Evolutionary conservation across 2,797 vertebrate genomes (phyloP).

Genomic region (Ceryle rudis): DNA sequence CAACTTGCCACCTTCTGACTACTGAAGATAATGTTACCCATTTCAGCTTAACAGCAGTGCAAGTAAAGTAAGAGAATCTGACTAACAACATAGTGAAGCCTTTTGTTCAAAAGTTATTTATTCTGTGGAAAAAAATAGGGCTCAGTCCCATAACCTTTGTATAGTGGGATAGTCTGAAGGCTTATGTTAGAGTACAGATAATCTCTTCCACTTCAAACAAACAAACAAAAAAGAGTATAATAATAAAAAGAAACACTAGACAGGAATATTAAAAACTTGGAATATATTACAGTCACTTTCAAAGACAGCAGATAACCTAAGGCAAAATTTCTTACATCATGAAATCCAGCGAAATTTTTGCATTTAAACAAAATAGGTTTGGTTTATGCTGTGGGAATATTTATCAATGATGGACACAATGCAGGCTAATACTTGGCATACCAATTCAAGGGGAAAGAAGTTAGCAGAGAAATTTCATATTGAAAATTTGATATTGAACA

Average conservation of each 20-base stretch:
- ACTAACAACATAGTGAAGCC: not conserved
- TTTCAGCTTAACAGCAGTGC: not conserved
- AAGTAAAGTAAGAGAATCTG: not conserved
- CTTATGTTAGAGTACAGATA: slow-evolving; percentile 61
- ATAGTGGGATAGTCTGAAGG: slow-evolving; percentile 9
- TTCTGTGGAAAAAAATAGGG: slow-evolving; percentile 32
- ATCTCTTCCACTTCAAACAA: slow-evolving; percentile 62
- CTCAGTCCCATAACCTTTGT: slow-evolving; percentile 49
- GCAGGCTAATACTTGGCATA: not conserved
- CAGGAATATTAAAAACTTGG: slow-evolving; percentile 26
- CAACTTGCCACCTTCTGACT: not conserved
- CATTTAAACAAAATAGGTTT: not conserved
- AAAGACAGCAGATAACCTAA: not conserved
- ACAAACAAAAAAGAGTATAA: slow-evolving; percentile 40
- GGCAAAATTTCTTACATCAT: not conserved
- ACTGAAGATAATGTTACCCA: not conserved
- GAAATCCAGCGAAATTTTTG: not conserved
- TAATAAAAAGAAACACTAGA: slow-evolving; percentile 46
- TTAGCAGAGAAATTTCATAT: not conserved
- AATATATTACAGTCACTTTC: not conserved
- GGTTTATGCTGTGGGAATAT: not conserved
- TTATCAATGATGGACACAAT: not conserved
- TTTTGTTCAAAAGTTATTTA: slow-evolving; percentile 55
- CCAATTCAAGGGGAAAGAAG: not conserved
- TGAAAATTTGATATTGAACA: not conserved